Percentiles rank a stretch among this genome's conserved stretches.
These are phyloP conservation scores for Aethes cnicana DNA, from an alignment of 2,888 invertebrate genomes.

Conservation along the genomic window DNA sequence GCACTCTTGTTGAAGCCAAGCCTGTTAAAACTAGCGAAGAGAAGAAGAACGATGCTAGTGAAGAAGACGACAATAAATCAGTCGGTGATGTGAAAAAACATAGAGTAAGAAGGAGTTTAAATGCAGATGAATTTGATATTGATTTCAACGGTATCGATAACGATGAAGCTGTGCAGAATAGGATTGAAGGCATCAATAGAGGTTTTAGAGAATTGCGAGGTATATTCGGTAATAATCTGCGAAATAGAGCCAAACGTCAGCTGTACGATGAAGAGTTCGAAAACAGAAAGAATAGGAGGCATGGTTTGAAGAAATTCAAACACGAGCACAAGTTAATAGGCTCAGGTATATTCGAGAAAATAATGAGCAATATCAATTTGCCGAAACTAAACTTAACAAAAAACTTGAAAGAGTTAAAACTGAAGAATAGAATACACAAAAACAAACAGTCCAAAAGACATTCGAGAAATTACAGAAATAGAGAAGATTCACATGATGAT, in stretches of 20 bases:
- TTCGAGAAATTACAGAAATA: slow-evolving; percentile 33
- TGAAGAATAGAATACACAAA: slow-evolving; percentile 28
- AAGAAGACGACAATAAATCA: slow-evolving; percentile 35
- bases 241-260: slow-evolving; percentile 47
- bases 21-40: slow-evolving; percentile 35
- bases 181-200: slow-evolving; percentile 49
- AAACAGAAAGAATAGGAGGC: slow-evolving; percentile 37
- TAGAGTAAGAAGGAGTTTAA: slow-evolving; percentile 5
- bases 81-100: background rate
- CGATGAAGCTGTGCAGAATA: slow-evolving; percentile 42
- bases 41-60: slow-evolving; percentile 41
- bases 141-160: slow-evolving; percentile 32
- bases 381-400: slow-evolving; percentile 41
- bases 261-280: slow-evolving; percentile 32
- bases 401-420: slow-evolving; percentile 39
- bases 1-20: slow-evolving; percentile 40
- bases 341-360: slow-evolving; percentile 17
- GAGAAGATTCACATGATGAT: slow-evolving; percentile 33
- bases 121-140: slow-evolving; percentile 1
- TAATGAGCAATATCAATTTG: slow-evolving; percentile 9
- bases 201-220: slow-evolving; percentile 49
- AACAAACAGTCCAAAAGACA: slow-evolving; percentile 30
- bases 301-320: slow-evolving; percentile 35
- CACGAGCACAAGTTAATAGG: slow-evolving; percentile 33
- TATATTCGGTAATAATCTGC: slow-evolving; percentile 39